Evolutionary conservation across 2,113 vertebrate species (phyloP).

Genomic region (Sus scrofa): T2T-Sscrofa CM000816.6:101488501-101489000

Average conservation of each 20-base stretch:
- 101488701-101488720: not conserved
- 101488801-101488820: rapidly evolving
- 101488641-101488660: too few species aligned
- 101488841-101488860: not conserved
- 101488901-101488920: not conserved
- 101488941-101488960: not conserved
- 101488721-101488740: not conserved
- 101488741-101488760: not conserved
- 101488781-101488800: not conserved
- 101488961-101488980: not conserved
- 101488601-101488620: too few species aligned
- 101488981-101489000: not conserved
- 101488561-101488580: too few species aligned
- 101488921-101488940: not conserved
- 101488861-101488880: not conserved
- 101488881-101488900: not conserved
- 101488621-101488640: too few species aligned
- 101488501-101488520: too few species aligned
- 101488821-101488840: not conserved
- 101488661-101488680: not conserved
- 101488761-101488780: not conserved
- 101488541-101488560: too few species aligned
- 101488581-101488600: too few species aligned
- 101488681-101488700: not conserved
- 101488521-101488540: too few species aligned